Percentiles rank a stretch among this genome's conserved stretches.
phyloP scores from a whole-genome alignment of 2,888 invertebrate genomes.

The Gari tellinella region DNA sequence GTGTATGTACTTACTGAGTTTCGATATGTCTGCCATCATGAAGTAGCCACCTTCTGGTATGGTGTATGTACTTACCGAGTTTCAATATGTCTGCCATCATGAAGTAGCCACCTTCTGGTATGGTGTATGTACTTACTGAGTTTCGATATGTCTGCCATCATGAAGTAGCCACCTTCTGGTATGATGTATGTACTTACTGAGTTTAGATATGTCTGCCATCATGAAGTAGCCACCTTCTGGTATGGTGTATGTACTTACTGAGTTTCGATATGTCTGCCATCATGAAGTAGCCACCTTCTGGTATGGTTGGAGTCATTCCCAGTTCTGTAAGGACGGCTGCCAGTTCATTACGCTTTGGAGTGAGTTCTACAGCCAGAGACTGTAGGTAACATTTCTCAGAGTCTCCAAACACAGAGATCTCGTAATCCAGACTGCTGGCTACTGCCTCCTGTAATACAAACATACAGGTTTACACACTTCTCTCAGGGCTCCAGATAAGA shows the following conservation, averaged over 20 bases:
- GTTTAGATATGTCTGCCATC: constrained; percentile 93
- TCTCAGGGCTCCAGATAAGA: too few species aligned
- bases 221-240: constrained; percentile 99
- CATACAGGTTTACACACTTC: constrained; percentile 1
- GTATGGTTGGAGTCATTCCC: constrained; percentile 95
- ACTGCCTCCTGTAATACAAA: constrained; percentile 91
- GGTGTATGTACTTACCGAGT: constrained; percentile 87
- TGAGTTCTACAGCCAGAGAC: constrained; percentile 82
- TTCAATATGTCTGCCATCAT: constrained; percentile 96
- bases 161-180: constrained; percentile 99
- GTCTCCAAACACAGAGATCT: constrained; percentile 88
- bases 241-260: constrained; percentile 86
- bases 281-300: constrained; percentile 99
- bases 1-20: constrained; percentile 68
- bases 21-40: constrained; percentile 96
- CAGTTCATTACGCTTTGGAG: constrained; percentile 85
- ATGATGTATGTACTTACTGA: constrained; percentile 84
- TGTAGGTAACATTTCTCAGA: constrained; percentile 61
- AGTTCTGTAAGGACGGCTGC: constrained; percentile 86
- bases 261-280: constrained; percentile 93
- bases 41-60: constrained; percentile 99
- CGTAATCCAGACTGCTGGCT: constrained; percentile 94
- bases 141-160: constrained; percentile 95
- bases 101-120: constrained; percentile 99
- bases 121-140: constrained; percentile 72